Conservation (phyloP, 2,888 invertebrate species). For the Drosophila tripunctata region DNA sequence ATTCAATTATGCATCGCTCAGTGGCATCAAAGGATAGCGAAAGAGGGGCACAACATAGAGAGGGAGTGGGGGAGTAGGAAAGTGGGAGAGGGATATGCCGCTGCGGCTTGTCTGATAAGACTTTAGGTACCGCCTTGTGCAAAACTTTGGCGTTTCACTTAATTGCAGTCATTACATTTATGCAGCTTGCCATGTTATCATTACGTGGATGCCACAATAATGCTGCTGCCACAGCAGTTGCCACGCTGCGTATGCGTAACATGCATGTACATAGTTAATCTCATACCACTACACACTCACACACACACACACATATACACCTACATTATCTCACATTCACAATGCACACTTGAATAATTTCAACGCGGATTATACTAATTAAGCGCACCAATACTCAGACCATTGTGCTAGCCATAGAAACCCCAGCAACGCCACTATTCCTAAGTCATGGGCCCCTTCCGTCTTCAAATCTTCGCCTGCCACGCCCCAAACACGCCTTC, state of each 20-base stretch:
- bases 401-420: constrained; percentile 21
- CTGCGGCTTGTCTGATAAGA: constrained; percentile 66
- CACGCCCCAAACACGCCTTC: background rate
- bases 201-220: constrained; percentile 4
- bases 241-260: constrained; percentile 28
- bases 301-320: background rate
- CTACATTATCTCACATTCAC: constrained; percentile 36
- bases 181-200: constrained; percentile 48
- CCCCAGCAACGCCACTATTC: constrained; percentile 41
- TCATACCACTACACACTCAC: constrained; percentile 11
- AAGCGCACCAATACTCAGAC: constrained; percentile 63
- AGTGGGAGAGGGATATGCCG: constrained; percentile 3
- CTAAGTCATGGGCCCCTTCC: constrained; percentile 14
- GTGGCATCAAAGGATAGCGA: constrained; percentile 5
- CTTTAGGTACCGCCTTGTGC: constrained; percentile 51
- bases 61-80: background rate
- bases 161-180: constrained; percentile 77
- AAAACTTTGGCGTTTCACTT: constrained; percentile 71
- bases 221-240: constrained; percentile 4
- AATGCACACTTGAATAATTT: constrained; percentile 77
- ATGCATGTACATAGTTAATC: constrained; percentile 22
- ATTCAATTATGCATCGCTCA: constrained; percentile 77
- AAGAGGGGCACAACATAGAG: background rate
- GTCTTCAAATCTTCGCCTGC: background rate
- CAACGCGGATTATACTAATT: constrained; percentile 82